Percentiles rank a stretch among this genome's conserved stretches.
Conservation (phyloP, 1,140 invertebrate genomes). For the Bombus waltoni region DNA sequence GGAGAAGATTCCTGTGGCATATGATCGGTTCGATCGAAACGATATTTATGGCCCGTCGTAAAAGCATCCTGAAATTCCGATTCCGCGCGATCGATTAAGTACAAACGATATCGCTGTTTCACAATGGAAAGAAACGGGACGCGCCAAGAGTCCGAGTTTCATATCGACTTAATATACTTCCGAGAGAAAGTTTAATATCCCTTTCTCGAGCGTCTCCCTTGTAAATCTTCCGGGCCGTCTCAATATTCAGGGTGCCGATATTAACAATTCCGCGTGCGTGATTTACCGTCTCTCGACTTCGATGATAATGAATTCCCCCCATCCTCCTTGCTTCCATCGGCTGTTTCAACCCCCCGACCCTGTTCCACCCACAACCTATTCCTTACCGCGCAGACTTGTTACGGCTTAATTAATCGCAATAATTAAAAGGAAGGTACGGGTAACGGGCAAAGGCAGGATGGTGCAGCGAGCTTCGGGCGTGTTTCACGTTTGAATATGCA, state of each 20-base stretch:
- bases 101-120: conserved; percentile 13
- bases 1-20: background rate
- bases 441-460: conserved; percentile 36
- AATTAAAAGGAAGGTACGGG: conserved; percentile 77
- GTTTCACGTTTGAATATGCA: conserved; percentile 71
- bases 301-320: conserved; percentile 41
- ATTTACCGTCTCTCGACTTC: conserved; percentile 44
- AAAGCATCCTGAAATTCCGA: conserved; percentile 1
- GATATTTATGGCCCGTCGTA: background rate
- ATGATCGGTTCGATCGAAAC: background rate
- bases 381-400: conserved; percentile 71
- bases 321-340: background rate
- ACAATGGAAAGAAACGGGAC: background rate
- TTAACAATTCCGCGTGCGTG: conserved; percentile 58
- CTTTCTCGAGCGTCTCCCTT: conserved; percentile 28
- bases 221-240: conserved; percentile 33
- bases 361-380: conserved; percentile 37
- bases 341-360: background rate
- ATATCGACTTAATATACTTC: conserved; percentile 32
- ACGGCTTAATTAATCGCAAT: conserved; percentile 80
- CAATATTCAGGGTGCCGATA: conserved; percentile 48
- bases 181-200: conserved; percentile 42
- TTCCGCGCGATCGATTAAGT: conserved; percentile 24
- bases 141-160: conserved; percentile 1
- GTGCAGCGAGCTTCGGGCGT: conserved; percentile 62